Conservation (phyloP, 1,140 invertebrate species). For the Drosophila triauraria region DNA sequence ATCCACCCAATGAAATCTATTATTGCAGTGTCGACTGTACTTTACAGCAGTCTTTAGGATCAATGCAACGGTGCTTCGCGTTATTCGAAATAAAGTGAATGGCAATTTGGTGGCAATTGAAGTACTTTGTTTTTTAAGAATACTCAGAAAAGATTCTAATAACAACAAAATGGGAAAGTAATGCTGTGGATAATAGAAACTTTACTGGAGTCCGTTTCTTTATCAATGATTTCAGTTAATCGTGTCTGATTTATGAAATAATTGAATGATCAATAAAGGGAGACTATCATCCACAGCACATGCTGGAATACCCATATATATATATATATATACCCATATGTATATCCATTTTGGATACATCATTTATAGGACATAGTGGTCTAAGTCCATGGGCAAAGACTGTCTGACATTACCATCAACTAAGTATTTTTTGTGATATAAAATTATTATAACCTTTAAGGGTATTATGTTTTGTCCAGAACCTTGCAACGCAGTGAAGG, state of each 20-base stretch:
- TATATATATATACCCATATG: too few species aligned
- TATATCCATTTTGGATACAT: too few species aligned
- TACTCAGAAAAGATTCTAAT: slow-evolving; percentile 27
- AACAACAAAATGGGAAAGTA: slow-evolving; percentile 44
- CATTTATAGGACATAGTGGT: too few species aligned
- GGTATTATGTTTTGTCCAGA: too few species aligned
- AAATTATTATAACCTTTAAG: too few species aligned
- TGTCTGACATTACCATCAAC: too few species aligned
- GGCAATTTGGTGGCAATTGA: slow-evolving; percentile 35
- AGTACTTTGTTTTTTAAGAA: slow-evolving; percentile 30
- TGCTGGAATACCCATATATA: background rate
- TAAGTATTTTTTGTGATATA: too few species aligned
- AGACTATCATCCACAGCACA: too few species aligned
- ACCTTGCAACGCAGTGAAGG: too few species aligned
- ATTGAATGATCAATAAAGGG: background rate
- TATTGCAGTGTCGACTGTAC: slow-evolving; percentile 20
- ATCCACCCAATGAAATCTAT: slow-evolving; percentile 1
- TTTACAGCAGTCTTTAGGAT: background rate
- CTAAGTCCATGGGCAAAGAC: too few species aligned
- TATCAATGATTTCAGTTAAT: background rate
- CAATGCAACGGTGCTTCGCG: slow-evolving; percentile 1
- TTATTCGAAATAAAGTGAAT: slow-evolving; percentile 11
- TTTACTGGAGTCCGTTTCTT: background rate
- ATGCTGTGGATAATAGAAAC: slow-evolving; percentile 24
- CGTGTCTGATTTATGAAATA: background rate